A percentile compares a stretch with the other conserved stretches of the same genome.
Conservation (phyloP, 1,140 invertebrate genomes). For the Laupala kohalensis region DNA sequence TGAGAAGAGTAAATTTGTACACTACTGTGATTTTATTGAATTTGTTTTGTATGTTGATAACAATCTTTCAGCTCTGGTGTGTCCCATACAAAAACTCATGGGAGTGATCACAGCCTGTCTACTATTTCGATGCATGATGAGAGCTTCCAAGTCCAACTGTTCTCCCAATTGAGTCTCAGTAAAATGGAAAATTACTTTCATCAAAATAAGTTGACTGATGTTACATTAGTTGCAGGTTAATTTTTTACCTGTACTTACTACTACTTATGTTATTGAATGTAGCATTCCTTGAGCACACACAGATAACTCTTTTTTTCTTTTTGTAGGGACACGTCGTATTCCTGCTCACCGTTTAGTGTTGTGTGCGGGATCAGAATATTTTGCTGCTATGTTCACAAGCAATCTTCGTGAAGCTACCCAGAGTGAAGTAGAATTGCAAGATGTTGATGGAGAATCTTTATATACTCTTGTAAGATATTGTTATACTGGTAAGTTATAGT, state of each 20-base stretch:
- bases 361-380: constrained; percentile 84
- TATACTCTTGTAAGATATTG: constrained; percentile 73
- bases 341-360: constrained; percentile 61
- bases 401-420: constrained; percentile 71
- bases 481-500: constrained; percentile 59
- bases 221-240: constrained; percentile 56
- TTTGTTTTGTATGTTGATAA: too few relatives aligned
- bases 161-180: constrained; percentile 64
- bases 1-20: too few relatives aligned
- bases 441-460: constrained; percentile 73
- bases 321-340: constrained; percentile 39
- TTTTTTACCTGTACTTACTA: not conserved
- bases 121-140: constrained; percentile 48
- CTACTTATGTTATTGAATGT: not conserved
- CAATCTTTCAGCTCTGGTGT: too few relatives aligned
- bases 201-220: constrained; percentile 65
- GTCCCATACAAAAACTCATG: constrained; percentile 1
- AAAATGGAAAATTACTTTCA: constrained; percentile 71
- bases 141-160: constrained; percentile 61
- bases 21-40: too few relatives aligned
- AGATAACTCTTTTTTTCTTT: constrained; percentile 22
- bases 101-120: constrained; percentile 32
- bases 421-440: constrained; percentile 67
- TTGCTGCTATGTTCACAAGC: constrained; percentile 88
- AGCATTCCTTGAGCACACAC: not conserved